Base-by-base conservation (phyloP, 2,113 vertebrate genomes). In the Rhinolophus ferrumequinum region DNA sequence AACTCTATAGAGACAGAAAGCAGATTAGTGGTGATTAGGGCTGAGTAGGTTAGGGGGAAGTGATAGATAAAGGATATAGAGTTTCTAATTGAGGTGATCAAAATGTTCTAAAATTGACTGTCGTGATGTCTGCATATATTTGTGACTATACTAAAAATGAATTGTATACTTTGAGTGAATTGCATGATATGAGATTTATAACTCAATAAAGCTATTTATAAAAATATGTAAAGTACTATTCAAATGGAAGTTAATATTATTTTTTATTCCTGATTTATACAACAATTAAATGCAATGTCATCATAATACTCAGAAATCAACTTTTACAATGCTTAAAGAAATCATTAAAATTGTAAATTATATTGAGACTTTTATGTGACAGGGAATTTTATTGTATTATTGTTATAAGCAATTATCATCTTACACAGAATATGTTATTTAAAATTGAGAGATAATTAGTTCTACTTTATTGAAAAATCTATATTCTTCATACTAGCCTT, bases 401-500 rank as follows among this genome's bases (percentile, higher is more conserved):
- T 91, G 28, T 88, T 90, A 56, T 50, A 95, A 96, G 35, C 28
- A 94, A 81, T 60, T 56, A 64, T n/a, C 41, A 85, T 35, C 56
- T 86, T 66, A 80, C 6, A 64, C 11, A 91, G 60, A 75, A 60
- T 89, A 70, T 94, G 8, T 93, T 97, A 86, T 95, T 96, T 95
- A 87, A 94, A 91, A 83, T 64, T 10, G 28, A 96, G 62, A 95
- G 84, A 69, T 67, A 86, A 94, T 95, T 92, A 38, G 38, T 77
- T 93, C 82, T 83, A 44, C 12, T 64, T 96, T 90, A 96, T 67
- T 96, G 88, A 95, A 96, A 44, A 96, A 95, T 93, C 82, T 79
- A 56, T 95, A 84, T 80, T 97, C 50, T 86, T 93, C 54, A 80
- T 81, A 96, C 92, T 80, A 93, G 56, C 70, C 62, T 92, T 80